phyloP scores from a whole-genome alignment of 1,140 invertebrate genomes.

The Brachionus calyciflorus region DNA sequence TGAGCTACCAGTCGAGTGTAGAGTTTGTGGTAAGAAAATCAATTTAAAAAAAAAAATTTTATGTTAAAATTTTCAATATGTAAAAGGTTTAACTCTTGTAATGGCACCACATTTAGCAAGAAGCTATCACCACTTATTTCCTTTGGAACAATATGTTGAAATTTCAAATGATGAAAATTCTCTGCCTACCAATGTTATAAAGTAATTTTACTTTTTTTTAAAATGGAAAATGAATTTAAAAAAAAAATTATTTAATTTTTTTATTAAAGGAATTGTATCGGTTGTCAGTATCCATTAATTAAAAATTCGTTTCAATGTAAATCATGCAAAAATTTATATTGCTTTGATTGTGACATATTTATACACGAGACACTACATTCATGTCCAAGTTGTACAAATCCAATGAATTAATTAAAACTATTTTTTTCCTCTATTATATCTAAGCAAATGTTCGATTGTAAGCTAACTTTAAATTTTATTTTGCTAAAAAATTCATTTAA shows the following conservation, averaged over 20 bases:
- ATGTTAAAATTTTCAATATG: not conserved
- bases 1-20: constrained; percentile 92
- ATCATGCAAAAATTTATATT: constrained; percentile 76
- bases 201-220: no score
- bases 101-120: constrained; percentile 93
- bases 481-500: not conserved
- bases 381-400: constrained; percentile 77
- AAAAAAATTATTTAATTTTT: constrained; percentile 37
- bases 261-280: constrained; percentile 48
- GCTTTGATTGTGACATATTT: constrained; percentile 90
- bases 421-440: no score
- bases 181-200: constrained; percentile 73
- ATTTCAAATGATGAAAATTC: constrained; percentile 65
- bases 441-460: no score
- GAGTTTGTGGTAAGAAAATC: constrained; percentile 71
- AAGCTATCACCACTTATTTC: constrained; percentile 94
- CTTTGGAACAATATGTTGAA: constrained; percentile 79
- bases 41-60: constrained; percentile 1
- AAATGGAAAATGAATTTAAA: not conserved
- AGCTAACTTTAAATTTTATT: not conserved
- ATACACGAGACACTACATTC: constrained; percentile 86
- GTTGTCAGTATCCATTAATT: constrained; percentile 59
- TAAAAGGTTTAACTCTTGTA: constrained; percentile 78
- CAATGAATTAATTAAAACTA: constrained; percentile 12
- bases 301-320: constrained; percentile 68